Base-by-base conservation (phyloP, 2,888 invertebrate species). In the Drosophila meridiana region DNA sequence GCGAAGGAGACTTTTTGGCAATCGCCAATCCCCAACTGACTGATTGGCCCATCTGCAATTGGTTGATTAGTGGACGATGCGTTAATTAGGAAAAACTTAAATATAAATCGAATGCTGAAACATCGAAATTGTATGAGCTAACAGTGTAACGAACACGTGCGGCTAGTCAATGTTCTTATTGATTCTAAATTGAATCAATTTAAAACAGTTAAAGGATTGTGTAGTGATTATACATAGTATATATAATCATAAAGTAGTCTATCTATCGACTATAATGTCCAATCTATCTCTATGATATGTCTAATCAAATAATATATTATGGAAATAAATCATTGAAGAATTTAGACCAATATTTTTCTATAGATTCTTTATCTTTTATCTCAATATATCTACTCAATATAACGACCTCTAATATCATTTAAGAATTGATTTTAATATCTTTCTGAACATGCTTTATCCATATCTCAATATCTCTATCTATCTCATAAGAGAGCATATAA, bases 1-100 rank as follows among this genome's bases (percentile, higher is more conserved):
- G 28, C 47, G 55, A 55, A 67, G 80, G 80, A 82, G 80, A 81
- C 82, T 73, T 73, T 79, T 80, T 80, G 80, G 80, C 80, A 82
- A 53, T 69, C 64, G 43, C 57, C 20, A 20, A 20, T 55, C 50
- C 48, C 56, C 14, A 2, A 56, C 42, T 48, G 59, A 80, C 56
- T 38, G 75, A 70, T 74, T 77, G 67, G 73, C 68, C 56, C 69
- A 86, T 69, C 67, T 86, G 70, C 61, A 73, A 82, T 76, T 76
- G 68, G 32, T 34, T 68, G 60, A 56, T 36, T 55, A 48, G 61
- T 26, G 52, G 48, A 55, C 56, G 47, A 68, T 72, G 53, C 50
- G 43, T 63, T 73, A 80, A 78, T 76, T 63, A 56, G 68, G 63
- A 58, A 73, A 52, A 56, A 69, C 73, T 70, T 52, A 63, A 47